Evolutionary conservation across 2,888 invertebrate species (phyloP), one percentile per base, ranked within the genome.

Genomic region (Zaprionus bogoriensis): DNA sequence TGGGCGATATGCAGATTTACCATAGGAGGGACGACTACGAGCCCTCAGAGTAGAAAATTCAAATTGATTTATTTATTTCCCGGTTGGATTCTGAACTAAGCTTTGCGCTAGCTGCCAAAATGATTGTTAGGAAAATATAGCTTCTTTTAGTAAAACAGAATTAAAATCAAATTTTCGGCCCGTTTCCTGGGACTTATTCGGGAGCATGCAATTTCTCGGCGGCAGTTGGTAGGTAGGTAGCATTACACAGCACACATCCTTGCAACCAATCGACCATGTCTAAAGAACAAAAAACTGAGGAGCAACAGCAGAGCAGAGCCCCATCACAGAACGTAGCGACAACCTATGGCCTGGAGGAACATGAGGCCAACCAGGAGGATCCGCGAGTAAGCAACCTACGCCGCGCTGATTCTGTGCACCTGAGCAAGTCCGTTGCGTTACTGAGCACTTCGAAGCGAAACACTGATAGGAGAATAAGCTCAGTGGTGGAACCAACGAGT

Each of bases 1-100:
- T 71, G 44, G 96, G 4, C 98, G 95, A 90, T 98, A 99, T 91
- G 98, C 99, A 93, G 98, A 95, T 0, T 98, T 99, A 5, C 99
- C 99, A 92, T 98, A 98, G 9, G 98, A 95, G 0, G 98, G 99
- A 91, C 98, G 98, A 73, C 97, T 97, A 46, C n/a, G n/a, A n/a
- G 98, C 95, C 97, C 97, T 9, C 10, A 22, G 9, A 12, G 9
- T 1, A 14, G 9, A 2, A 9, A 22, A 19, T 14, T 25, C 1
- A 5, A 1, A 6, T 42, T 12, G 9, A 7, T 3, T 22, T 23
- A 22, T 4, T 17, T 38, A 20, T 14, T 9, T 20, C 10, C 6
- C 3, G 6, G 14, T 32, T 32, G 3, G 14, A 7, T 32, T 7
- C 14, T 14, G 2, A 32, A 32, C 14, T 14, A 14, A 32, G 14